phyloP scores from a whole-genome alignment of 2,797 vertebrate genomes.

The Protonibea diacanthus region DNA sequence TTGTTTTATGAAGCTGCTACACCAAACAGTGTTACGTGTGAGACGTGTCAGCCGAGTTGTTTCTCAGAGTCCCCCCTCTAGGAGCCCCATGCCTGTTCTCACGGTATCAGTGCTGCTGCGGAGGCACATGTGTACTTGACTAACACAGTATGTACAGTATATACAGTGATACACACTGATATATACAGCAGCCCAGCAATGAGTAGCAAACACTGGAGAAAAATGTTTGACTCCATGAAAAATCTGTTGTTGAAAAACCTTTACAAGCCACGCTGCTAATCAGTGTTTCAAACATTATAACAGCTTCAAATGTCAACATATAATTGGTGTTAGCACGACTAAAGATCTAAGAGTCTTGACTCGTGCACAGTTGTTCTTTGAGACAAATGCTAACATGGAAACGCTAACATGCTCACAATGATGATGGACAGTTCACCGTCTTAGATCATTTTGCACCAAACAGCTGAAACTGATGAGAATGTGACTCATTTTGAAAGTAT shows the following conservation, averaged over 20 bases:
- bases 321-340: background rate
- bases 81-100: conserved; percentile 54
- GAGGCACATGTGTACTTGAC: conserved; percentile 43
- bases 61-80: conserved; percentile 49
- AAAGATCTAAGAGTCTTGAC: no score
- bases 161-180: background rate
- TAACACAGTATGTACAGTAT: conserved; percentile 19
- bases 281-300: background rate
- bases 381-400: background rate
- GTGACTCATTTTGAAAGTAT: background rate
- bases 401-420: background rate
- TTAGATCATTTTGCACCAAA: background rate
- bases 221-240: background rate
- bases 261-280: background rate
- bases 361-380: background rate
- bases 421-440: background rate
- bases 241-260: background rate
- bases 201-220: conserved; percentile 1
- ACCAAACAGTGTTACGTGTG: conserved; percentile 18
- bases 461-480: background rate
- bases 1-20: conserved; percentile 47
- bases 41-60: conserved; percentile 37
- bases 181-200: background rate
- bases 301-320: background rate
- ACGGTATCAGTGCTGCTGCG: conserved; percentile 42